Evolutionary conservation across 2,797 vertebrate species (phyloP), one percentile per base, ranked within the genome.

Genomic region (Cyprinella venusta): DNA sequence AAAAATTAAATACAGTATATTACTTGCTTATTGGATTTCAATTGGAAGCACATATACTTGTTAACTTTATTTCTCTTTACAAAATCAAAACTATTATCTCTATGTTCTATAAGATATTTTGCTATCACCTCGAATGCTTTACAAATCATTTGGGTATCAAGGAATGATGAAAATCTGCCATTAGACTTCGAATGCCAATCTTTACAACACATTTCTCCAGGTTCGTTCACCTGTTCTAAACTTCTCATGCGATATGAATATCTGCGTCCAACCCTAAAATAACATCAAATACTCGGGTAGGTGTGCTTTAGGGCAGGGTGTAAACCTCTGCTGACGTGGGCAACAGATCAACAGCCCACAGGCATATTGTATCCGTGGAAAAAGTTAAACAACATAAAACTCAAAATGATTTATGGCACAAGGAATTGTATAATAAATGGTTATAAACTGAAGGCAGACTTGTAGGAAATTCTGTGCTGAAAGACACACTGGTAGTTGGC

Each of bases 261-360:
- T 65, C 71, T 56, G n/a, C 19, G 4, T 67, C 71, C 50, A 67
- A 42, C 48, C 71, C 21, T 83, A 40, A 59, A 36, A 30, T 21
- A 63, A 50, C 65, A 50, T 24, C 26, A 56, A 13, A 18, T n/a
- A 48, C 19, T 59, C 6, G 8, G 72, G 65, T 56, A 40, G 56
- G 36, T 61, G 26, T 48, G 81, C 40, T 83, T 48, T 15, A 70
- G 81, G 65, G 65, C 64, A 76, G 81, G 65, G 65, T 69, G 65
- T 77, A 63, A 69, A 61, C 24, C 52, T 5, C 63, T 38, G 74
- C 26, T 76, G 64, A 65, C 33, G n/a, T 67, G 71, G 48, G 48
- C 52, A 38, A 5, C 24, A 10, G 64, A 77, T 26, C 74, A 70
- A 69, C 75, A 63, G 64, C 52, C 63, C 19, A 42, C 26, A 56